Percentiles rank a stretch among this genome's conserved stretches.
Conservation (phyloP, 2,113 vertebrate species). For the Brienomyrus brachyistius region DNA sequence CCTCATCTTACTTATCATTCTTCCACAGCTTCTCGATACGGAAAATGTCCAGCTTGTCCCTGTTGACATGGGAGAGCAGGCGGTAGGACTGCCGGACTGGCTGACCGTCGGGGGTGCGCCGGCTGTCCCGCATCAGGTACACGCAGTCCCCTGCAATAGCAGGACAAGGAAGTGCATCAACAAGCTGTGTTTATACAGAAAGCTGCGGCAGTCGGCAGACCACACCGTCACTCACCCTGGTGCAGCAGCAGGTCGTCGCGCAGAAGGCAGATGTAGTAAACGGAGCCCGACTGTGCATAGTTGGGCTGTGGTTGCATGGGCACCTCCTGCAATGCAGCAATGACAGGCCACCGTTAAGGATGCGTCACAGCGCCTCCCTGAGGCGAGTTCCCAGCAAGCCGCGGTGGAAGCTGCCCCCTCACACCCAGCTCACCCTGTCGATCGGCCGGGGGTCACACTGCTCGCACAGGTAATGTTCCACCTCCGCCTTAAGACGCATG, state of each 20-base stretch:
- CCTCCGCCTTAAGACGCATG: conserved; percentile 86
- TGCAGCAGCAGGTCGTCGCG: conserved; percentile 90
- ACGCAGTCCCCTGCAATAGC: conserved; percentile 81
- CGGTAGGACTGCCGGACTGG: conserved; percentile 90
- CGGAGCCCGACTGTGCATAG: conserved; percentile 86
- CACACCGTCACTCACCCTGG: conserved; percentile 66
- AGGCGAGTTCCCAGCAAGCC: not conserved
- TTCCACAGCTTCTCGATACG: conserved; percentile 99
- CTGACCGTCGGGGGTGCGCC: conserved; percentile 84
- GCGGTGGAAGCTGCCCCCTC: not conserved
- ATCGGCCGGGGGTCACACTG: conserved; percentile 84
- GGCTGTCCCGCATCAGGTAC: conserved; percentile 95
- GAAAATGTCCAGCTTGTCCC: conserved; percentile 96
- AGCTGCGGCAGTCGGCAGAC: not conserved
- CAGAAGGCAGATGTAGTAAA: conserved; percentile 92
- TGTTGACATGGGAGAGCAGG: conserved; percentile 86
- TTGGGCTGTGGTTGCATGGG: conserved; percentile 94
- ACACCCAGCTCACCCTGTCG: conserved; percentile 68
- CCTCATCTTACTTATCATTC: conserved; percentile 80
- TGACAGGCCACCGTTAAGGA: conserved; percentile 18
- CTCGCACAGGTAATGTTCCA: conserved; percentile 95
- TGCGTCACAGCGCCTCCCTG: not conserved
- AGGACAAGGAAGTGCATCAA: not conserved
- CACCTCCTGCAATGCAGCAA: conserved; percentile 72
- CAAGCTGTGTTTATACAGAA: not conserved